Evolutionary conservation across 2,113 vertebrate genomes (phyloP).

Genomic region (Himantopus leucocephalus): DNA sequence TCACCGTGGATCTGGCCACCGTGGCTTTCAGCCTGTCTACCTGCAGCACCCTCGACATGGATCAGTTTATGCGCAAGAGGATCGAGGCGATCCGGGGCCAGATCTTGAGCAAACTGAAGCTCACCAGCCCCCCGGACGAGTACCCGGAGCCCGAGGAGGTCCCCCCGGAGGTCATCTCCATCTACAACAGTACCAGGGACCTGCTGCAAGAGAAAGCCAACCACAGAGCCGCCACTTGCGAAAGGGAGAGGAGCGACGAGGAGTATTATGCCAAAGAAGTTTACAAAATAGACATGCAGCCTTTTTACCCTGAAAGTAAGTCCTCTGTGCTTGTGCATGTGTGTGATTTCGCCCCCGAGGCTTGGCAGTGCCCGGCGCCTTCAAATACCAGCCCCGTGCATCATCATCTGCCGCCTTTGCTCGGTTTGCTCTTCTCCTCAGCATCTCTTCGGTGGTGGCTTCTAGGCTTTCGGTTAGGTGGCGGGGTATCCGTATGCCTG

Average conservation of each 20-base stretch:
- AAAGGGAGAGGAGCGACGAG: conserved; percentile 95
- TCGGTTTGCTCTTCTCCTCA: neutral
- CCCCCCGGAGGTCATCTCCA: conserved; percentile 91
- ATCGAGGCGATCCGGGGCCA: conserved; percentile 98
- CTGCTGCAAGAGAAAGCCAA: conserved; percentile 95
- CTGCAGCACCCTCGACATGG: conserved; percentile 95
- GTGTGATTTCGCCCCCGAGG: neutral
- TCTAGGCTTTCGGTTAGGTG: neutral
- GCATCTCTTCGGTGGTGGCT: neutral
- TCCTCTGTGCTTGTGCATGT: neutral
- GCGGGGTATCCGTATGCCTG: rapidly evolving
- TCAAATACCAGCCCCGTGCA: neutral
- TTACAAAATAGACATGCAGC: conserved; percentile 93
- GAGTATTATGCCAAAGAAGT: conserved; percentile 99
- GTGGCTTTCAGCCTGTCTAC: conserved; percentile 91
- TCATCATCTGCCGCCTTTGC: neutral
- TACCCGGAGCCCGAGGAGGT: conserved; percentile 83
- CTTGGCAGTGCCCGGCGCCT: neutral
- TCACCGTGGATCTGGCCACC: conserved; percentile 86
- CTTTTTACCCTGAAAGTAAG: conserved; percentile 90
- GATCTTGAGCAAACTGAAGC: conserved; percentile 97
- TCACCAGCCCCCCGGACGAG: conserved; percentile 89
- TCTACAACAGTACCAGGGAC: conserved; percentile 98
- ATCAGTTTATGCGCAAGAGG: conserved; percentile 96
- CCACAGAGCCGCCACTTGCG: conserved; percentile 89